phyloP scores from a whole-genome alignment of 2,797 vertebrate genomes.

The Furcifer pardalis region DNA sequence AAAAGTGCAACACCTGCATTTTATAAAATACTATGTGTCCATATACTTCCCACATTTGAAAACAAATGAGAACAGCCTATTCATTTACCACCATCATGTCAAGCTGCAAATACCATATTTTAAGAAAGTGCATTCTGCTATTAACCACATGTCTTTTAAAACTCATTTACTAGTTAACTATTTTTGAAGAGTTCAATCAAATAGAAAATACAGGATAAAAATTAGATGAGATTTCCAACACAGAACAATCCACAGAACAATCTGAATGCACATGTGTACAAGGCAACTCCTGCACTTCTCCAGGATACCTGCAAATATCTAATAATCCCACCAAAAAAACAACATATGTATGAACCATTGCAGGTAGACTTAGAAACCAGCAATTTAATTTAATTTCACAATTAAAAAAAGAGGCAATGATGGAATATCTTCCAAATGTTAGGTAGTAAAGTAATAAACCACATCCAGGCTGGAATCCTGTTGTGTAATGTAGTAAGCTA shows the following conservation, averaged over 20 bases:
- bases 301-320: constrained; percentile 12
- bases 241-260: constrained; percentile 70
- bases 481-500: too few species aligned
- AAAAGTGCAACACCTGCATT: neutral
- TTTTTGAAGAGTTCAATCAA: constrained; percentile 67
- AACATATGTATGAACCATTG: neutral
- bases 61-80: constrained; percentile 21
- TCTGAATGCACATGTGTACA: constrained; percentile 51
- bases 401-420: constrained; percentile 70
- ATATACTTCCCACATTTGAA: neutral
- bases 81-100: constrained; percentile 21
- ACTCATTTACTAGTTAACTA: constrained; percentile 63
- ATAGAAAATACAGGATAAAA: constrained; percentile 58
- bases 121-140: constrained; percentile 39
- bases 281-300: constrained; percentile 8
- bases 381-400: constrained; percentile 75
- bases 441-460: too few species aligned
- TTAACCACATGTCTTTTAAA: constrained; percentile 50
- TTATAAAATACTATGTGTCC: neutral
- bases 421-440: constrained; percentile 62
- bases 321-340: constrained; percentile 40
- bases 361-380: constrained; percentile 66
- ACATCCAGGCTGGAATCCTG: too few species aligned
- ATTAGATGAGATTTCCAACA: constrained; percentile 55
- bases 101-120: constrained; percentile 38